Percentiles rank a stretch among this genome's conserved stretches.
phyloP scores from a whole-genome alignment of 2,113 vertebrate genomes.

The Dasyornis broadbenti region DNA sequence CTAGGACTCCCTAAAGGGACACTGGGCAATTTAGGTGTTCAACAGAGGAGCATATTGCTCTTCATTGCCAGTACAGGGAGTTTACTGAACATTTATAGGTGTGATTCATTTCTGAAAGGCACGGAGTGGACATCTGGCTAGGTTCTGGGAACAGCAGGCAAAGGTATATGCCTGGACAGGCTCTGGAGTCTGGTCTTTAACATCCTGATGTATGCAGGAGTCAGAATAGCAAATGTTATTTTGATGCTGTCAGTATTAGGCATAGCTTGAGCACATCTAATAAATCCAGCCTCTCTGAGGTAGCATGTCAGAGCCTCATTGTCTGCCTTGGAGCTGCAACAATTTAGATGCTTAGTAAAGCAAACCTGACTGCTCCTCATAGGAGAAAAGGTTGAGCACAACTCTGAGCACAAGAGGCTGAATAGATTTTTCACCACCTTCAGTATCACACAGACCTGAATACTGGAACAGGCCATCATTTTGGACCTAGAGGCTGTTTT shows the following conservation, averaged over 20 bases:
- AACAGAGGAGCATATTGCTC: neutral
- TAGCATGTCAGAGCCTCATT: neutral
- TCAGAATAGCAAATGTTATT: conserved; percentile 29
- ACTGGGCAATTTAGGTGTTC: neutral
- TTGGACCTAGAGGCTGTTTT: neutral
- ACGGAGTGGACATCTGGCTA: conserved; percentile 17
- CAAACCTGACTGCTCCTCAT: neutral
- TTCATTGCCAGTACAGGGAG: neutral
- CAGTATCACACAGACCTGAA: neutral
- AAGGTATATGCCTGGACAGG: conserved; percentile 34
- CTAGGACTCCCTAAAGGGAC: neutral
- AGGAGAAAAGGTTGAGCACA: neutral
- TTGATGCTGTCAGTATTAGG: conserved; percentile 29
- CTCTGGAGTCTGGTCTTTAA: neutral
- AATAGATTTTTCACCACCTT: neutral
- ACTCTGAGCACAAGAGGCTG: neutral
- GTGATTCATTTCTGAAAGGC: conserved; percentile 37
- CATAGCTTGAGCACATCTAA: conserved; percentile 11
- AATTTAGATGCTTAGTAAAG: neutral
- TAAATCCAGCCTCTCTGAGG: conserved; percentile 10
- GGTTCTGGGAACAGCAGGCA: conserved; percentile 12
- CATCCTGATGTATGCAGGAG: conserved; percentile 25
- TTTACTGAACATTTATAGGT: neutral
- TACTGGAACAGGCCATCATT: neutral
- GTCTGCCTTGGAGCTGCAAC: conserved; percentile 17